Percentiles rank a stretch among this genome's conserved stretches.
phyloP scores from a whole-genome alignment of 2,888 invertebrate genomes.

The Drosophila hamatofila region DNA sequence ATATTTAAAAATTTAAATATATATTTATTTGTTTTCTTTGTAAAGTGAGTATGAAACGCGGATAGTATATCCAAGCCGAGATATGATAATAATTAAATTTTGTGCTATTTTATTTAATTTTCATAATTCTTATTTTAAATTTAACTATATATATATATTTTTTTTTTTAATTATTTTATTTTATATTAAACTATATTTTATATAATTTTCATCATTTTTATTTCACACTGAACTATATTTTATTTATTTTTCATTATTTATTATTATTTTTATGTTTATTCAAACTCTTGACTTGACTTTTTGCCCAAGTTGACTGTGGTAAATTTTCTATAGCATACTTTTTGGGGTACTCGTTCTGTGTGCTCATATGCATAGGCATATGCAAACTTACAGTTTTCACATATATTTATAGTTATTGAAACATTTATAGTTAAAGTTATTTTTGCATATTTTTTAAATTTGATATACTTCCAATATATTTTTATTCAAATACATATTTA shows the following conservation, averaged over 20 bases:
- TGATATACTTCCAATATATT: too few species aligned
- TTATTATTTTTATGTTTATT: neutral
- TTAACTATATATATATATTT: too few species aligned
- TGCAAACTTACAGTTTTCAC: too few species aligned
- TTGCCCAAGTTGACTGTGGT: rapidly evolving
- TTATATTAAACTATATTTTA: too few species aligned
- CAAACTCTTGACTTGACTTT: too few species aligned
- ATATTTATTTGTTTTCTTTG: neutral
- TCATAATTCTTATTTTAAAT: too few species aligned
- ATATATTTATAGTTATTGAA: neutral
- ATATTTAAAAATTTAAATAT: neutral
- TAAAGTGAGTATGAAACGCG: too few species aligned
- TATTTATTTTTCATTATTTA: neutral
- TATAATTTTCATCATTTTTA: too few species aligned
- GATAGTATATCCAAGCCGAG: neutral
- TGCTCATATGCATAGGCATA: neutral
- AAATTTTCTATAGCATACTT: neutral
- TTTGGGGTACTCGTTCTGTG: neutral
- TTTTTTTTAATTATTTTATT: too few species aligned
- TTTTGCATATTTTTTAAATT: neutral
- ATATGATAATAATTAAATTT: neutral
- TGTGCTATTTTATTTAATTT: too few species aligned
- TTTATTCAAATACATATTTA: too few species aligned
- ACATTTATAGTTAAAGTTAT: neutral
- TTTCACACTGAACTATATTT: too few species aligned